Evolutionary conservation across 1,140 invertebrate species (phyloP), one percentile per base, ranked within the genome.

Genomic region (Drosophila mojavensis): DNA sequence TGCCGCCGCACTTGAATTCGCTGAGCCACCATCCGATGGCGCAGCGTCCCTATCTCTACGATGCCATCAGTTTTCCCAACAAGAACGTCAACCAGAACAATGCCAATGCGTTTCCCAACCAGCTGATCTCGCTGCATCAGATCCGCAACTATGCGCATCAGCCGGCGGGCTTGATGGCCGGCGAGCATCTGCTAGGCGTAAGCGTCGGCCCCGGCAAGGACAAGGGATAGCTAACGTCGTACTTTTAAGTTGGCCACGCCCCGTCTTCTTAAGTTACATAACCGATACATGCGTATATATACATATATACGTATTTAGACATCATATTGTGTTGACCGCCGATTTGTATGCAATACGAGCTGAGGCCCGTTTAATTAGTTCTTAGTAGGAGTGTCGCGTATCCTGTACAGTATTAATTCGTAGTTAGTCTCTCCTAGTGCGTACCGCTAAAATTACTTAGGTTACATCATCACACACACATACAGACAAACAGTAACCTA

Each of bases 61-160:
- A 99, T 89, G 97, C 97, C 24, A 95, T 98, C 82, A 97, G 96
- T 81, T 97, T 97, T 94, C 95, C 94, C 93, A 92, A 92, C 63
- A 92, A 92, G 79, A 91, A 90, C 59, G 83, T 92, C 30, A 92
- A 91, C 58, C 94, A 94, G 84, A 93, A 93, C 45, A 90, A 91
- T 47, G 94, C 95, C 64, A 97, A 96, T 85, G 95, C 95, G 66
- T 98, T 98, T 93, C 97, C 98, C 58, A 98, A 98, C 93, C 98
- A 98, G 92, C 94, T 99, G 90, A 98, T 99, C 91, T 98, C 97
- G 77, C 94, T 99, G 51, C 97, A 99, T 93, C 98, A 99, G 93
- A 99, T 99, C 81, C 95, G 98, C 84, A 99, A 98, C 93, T 99
- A 98, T 93, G 97, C 98, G 66, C 97, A 98, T 91, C 97, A 98